phyloP scores from a whole-genome alignment of 1,140 invertebrate genomes.

The Pectinophora gossypiella region DNA sequence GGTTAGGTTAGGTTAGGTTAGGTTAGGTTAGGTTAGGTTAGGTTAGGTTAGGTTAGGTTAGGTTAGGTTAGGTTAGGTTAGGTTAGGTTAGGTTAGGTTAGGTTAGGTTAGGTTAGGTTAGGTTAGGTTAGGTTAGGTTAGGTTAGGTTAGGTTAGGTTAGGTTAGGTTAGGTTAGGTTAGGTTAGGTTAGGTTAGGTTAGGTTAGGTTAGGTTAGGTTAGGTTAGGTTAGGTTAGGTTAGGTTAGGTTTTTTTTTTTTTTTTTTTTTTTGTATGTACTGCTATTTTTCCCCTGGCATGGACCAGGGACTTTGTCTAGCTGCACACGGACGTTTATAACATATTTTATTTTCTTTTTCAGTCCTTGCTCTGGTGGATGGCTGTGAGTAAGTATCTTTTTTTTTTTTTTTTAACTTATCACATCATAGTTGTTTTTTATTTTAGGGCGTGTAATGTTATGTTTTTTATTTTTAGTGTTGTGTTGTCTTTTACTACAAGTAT shows the following conservation, averaged over 20 bases:
- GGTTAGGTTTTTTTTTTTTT: too few species aligned
- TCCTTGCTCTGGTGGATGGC: too few species aligned
- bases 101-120: slow-evolving; percentile 9
- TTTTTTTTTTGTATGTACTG: too few species aligned
- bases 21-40: slow-evolving; percentile 9
- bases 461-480: too few species aligned
- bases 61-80: slow-evolving; percentile 8
- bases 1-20: slow-evolving; percentile 9
- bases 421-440: too few species aligned
- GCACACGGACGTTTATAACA: too few species aligned
- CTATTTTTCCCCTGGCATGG: too few species aligned
- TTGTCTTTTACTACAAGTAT: too few species aligned
- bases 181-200: slow-evolving; percentile 9
- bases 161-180: slow-evolving; percentile 8
- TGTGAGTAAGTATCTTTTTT: too few species aligned
- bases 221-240: slow-evolving; percentile 37
- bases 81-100: slow-evolving; percentile 8
- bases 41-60: slow-evolving; percentile 8
- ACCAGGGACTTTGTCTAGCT: slow-evolving; percentile 10
- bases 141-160: slow-evolving; percentile 9
- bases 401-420: too few species aligned
- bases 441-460: too few species aligned
- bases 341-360: too few species aligned
- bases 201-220: slow-evolving; percentile 23
- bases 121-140: slow-evolving; percentile 9